These are phyloP conservation scores for Drosophila mayaguana DNA, from an alignment of 2,888 invertebrate species.

Conservation along the genomic window DNA sequence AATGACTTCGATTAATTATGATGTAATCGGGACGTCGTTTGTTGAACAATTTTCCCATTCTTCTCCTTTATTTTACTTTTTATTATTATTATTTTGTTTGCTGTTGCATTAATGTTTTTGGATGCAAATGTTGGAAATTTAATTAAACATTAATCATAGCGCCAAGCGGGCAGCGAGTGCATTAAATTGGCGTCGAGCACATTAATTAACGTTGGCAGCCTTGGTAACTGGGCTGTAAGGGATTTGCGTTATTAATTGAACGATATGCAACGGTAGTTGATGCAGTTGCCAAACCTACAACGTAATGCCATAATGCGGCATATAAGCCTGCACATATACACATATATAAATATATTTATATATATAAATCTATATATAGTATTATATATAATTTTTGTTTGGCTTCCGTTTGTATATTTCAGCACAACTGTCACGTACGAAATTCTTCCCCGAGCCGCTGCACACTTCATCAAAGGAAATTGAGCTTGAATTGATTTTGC, in stretches of 20 bases:
- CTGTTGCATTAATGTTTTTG: constrained; percentile 22
- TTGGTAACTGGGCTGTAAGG: constrained; percentile 66
- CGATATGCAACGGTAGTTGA: constrained; percentile 35
- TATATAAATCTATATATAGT: background rate
- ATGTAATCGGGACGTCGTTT: constrained; percentile 62
- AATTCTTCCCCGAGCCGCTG: constrained; percentile 24
- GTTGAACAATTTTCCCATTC: constrained; percentile 24
- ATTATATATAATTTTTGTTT: background rate
- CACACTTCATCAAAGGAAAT: constrained; percentile 73
- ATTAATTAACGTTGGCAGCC: constrained; percentile 68
- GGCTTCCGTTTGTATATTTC: constrained; percentile 26
- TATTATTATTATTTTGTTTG: constrained; percentile 24
- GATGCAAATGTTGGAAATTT: constrained; percentile 58
- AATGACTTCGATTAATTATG: constrained; percentile 73
- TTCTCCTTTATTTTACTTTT: background rate
- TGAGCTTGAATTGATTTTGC: constrained; percentile 73
- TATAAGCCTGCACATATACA: background rate
- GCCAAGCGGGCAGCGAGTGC: constrained; percentile 42
- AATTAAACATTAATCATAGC: constrained; percentile 76
- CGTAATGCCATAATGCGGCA: constrained; percentile 22
- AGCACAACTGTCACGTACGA: constrained; percentile 68
- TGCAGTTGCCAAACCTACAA: constrained; percentile 23
- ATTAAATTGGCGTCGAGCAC: constrained; percentile 62
- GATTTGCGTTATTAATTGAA: constrained; percentile 73
- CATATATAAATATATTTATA: background rate